Evolutionary conservation across 2,888 invertebrate genomes (phyloP).

Genomic region (Pristionchus japonicus): DNA sequence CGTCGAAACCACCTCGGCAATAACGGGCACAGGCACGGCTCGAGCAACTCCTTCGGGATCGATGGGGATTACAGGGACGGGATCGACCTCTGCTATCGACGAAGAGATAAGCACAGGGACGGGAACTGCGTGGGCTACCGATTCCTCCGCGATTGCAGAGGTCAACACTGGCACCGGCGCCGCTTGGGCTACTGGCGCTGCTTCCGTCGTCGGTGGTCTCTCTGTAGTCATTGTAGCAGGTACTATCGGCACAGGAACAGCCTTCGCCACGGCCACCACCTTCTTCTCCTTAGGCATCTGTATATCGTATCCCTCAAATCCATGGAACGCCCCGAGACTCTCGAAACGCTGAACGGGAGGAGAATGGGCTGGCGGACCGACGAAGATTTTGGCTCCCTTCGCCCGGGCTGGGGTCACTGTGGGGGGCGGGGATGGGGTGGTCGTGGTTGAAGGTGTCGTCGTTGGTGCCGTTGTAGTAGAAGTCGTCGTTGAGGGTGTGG

Average conservation of each 20-base stretch:
- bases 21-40: neutral
- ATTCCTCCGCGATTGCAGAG: too few relatives aligned
- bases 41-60: neutral
- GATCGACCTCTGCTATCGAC: neutral
- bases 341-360: neutral
- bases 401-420: neutral
- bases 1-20: neutral
- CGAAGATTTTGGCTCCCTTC: neutral
- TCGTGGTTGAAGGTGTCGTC: neutral
- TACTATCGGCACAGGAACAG: neutral
- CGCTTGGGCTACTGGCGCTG: neutral
- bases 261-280: neutral
- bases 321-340: neutral
- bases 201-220: too few relatives aligned
- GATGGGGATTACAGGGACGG: neutral
- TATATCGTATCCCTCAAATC: slow-evolving; percentile 39
- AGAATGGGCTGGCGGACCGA: neutral
- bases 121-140: neutral
- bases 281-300: neutral
- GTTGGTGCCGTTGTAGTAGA: neutral
- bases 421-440: neutral
- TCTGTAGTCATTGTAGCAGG: neutral
- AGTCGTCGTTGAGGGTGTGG: neutral
- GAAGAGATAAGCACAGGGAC: neutral
- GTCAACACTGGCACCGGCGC: neutral